These are phyloP conservation scores for Carabus problematicus DNA, from an alignment of 2,888 invertebrate genomes.

Conservation along the genomic window DNA sequence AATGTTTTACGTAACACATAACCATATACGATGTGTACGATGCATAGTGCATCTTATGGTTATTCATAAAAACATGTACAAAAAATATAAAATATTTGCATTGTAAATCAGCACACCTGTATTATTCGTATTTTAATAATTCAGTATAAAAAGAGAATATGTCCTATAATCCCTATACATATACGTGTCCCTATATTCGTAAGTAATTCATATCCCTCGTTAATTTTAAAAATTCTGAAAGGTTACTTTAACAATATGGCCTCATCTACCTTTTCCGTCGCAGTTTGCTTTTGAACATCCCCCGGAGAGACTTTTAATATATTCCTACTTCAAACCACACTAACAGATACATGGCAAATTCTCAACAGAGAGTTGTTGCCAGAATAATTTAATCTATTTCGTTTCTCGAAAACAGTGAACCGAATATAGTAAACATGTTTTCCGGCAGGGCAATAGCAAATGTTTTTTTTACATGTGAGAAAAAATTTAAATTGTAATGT, in stretches of 20 bases:
- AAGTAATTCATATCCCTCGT: background rate
- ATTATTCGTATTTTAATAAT: no score
- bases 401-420: background rate
- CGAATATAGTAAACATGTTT: conserved; percentile 8
- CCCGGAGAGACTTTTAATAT: background rate
- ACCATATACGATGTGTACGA: no score
- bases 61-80: no score
- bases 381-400: background rate
- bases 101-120: no score
- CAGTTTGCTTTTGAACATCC: background rate
- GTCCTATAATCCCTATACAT: no score
- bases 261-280: background rate
- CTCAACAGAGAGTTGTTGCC: background rate
- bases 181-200: no score
- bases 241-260: background rate
- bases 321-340: background rate
- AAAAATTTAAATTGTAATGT: background rate
- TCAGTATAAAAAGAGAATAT: no score
- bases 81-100: no score
- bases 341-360: background rate
- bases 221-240: conserved; percentile 11
- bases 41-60: no score
- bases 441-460: background rate
- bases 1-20: no score
- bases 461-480: background rate